A percentile compares a stretch with the other conserved stretches of the same genome.
phyloP scores from a whole-genome alignment of 2,888 invertebrate genomes.

The Apamea epomidion region DNA sequence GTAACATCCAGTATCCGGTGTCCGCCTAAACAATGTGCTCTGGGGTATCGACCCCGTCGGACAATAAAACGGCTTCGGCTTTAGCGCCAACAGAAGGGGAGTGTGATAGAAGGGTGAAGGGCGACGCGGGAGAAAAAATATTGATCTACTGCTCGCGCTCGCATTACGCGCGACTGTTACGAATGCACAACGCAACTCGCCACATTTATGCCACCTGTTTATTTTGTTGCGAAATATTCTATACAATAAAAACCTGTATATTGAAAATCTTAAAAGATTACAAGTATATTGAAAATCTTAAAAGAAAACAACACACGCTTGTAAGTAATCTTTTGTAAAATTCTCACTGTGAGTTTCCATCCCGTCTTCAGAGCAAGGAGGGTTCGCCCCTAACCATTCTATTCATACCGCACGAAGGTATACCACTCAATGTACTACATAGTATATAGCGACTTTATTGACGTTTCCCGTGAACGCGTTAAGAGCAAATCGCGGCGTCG shows the following conservation, averaged over 20 bases:
- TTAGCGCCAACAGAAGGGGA: conserved; percentile 53
- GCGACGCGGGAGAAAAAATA: conserved; percentile 55
- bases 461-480: conserved; percentile 42
- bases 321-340: conserved; percentile 29
- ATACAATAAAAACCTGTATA: conserved; percentile 33
- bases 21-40: conserved; percentile 48
- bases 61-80: conserved; percentile 51
- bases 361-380: conserved; percentile 19
- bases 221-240: conserved; percentile 23
- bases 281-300: conserved; percentile 30
- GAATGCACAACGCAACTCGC: conserved; percentile 26
- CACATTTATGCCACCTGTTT: conserved; percentile 29
- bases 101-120: conserved; percentile 54
- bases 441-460: conserved; percentile 38
- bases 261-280: conserved; percentile 35
- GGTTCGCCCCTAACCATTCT: conserved; percentile 49
- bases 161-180: conserved; percentile 29
- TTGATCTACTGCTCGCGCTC: conserved; percentile 45
- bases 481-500: conserved; percentile 46
- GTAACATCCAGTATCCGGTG: conserved; percentile 30
- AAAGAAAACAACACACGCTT: conserved; percentile 38
- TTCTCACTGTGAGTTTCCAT: conserved; percentile 26
- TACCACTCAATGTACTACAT: conserved; percentile 30
- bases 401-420: conserved; percentile 38
- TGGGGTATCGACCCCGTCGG: conserved; percentile 49